Evolutionary conservation across 2,797 vertebrate genomes (phyloP).

Genomic region (Rousettus madagascariensis): DNA sequence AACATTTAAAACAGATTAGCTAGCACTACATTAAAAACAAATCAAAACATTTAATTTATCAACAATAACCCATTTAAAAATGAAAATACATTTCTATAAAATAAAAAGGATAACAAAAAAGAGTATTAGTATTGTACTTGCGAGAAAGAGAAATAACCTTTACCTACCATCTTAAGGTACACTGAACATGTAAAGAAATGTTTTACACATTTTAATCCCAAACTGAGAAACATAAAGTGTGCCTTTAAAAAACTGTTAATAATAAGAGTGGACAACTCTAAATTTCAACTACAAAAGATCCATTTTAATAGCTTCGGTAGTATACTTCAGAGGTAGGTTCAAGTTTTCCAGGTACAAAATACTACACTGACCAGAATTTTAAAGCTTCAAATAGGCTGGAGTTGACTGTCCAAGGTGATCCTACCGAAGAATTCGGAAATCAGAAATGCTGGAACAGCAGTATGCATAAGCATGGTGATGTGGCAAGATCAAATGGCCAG

Average conservation of each 20-base stretch:
- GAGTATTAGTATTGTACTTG: not conserved
- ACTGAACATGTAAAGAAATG: not conserved
- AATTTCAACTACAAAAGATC: constrained; percentile 34
- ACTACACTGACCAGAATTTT: not conserved
- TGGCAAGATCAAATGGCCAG: not conserved
- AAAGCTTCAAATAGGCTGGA: constrained; percentile 5
- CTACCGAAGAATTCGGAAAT: constrained; percentile 6
- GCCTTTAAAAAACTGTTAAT: not conserved
- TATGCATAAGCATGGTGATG: not conserved
- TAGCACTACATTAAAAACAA: constrained; percentile 36
- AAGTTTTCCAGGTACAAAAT: constrained; percentile 15
- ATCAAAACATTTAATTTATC: constrained; percentile 49
- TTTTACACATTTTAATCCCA: constrained; percentile 42
- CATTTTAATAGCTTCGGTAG: not conserved
- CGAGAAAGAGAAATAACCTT: not conserved
- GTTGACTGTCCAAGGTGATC: not conserved
- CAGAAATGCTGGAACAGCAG: not conserved
- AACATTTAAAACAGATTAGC: constrained; percentile 34
- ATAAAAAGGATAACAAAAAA: constrained; percentile 22
- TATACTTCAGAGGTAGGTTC: not conserved
- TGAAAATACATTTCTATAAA: constrained; percentile 23
- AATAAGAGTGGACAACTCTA: not conserved
- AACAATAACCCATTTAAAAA: constrained; percentile 46
- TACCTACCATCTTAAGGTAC: not conserved
- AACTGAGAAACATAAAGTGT: constrained; percentile 29